Base-by-base conservation (phyloP, 1,140 invertebrate genomes). In the Drosophila sturtevanti region DNA sequence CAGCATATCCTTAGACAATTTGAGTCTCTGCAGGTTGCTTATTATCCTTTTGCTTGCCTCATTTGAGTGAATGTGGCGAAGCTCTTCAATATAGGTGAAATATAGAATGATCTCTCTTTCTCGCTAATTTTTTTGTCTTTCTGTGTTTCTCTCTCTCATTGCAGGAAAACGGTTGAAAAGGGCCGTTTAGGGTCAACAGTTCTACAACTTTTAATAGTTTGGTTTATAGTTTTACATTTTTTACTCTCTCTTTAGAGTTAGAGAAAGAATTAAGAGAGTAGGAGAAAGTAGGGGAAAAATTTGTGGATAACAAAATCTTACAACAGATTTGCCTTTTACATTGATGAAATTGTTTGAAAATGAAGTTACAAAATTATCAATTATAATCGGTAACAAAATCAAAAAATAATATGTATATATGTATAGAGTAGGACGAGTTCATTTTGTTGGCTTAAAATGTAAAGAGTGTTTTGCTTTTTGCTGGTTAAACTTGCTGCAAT, bases 1-100 rank as follows among this genome's bases (percentile, higher is more conserved):
- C 64, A 65, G 62, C 67, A 68, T 55, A 78, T 75, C 90, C 90
- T 75, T 91, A 91, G 90, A 91, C 90, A 89, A 91, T 66, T 87
- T 35, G 67, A 89, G 89, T 90, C 89, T 90, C 89, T 71, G 82
- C 89, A 90, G 89, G 89, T 71, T 65, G 81, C 81, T 34, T 27
- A 48, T 11, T 55, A 41, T 48, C 16, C 16, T 48, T 48, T 21
- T 4, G 41, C 16, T 21, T 11, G 10, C 16, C 41, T 21, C 41
- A 10, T 10, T 64, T 52, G 48, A 59, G 59, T 58, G 37, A 55
- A 11, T 60, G 60, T 21, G 41, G 41, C 41, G 41, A 4, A 48
- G 41, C 41, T 11, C 18, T 21, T 2, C 3, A 16, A 48, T 21
- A 48, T 14, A 18, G 41, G 41, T 48, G 16, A 48, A 21, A 9